These are phyloP conservation scores for Rynchops niger DNA, from an alignment of 2,113 vertebrate species.

Conservation along the genomic window DNA sequence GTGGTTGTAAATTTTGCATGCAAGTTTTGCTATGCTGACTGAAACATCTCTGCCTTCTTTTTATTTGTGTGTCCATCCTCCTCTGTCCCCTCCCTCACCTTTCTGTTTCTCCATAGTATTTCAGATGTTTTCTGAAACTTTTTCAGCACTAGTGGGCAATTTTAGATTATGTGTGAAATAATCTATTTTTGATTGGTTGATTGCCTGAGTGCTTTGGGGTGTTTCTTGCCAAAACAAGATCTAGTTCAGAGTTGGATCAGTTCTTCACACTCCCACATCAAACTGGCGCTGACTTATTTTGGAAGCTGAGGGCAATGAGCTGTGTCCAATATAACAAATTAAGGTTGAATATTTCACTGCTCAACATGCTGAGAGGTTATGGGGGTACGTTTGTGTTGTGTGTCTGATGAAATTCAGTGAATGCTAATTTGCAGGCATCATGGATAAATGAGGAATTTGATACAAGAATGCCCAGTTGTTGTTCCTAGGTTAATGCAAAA, in stretches of 20 bases:
- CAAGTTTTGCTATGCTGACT: neutral
- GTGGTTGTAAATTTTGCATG: neutral
- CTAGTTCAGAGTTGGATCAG: constrained; percentile 17
- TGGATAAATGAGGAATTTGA: neutral
- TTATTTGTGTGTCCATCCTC: too few relatives aligned
- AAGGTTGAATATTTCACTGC: constrained; percentile 11
- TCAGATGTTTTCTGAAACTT: neutral
- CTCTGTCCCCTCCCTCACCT: fast-evolving
- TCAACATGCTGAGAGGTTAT: neutral
- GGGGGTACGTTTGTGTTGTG: neutral
- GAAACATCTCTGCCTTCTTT: neutral
- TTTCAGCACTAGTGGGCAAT: neutral
- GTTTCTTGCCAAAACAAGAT: neutral
- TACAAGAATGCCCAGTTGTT: neutral
- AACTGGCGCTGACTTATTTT: neutral
- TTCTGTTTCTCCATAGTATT: neutral
- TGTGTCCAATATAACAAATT: constrained; percentile 2
- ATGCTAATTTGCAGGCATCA: neutral
- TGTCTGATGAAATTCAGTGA: neutral
- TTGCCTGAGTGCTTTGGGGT: neutral
- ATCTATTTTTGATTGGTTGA: neutral
- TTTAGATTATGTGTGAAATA: neutral
- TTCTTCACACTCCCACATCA: constrained; percentile 18
- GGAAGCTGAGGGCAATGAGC: constrained; percentile 11
- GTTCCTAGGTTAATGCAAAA: neutral